Evolutionary conservation across 1,140 invertebrate species (phyloP), one percentile per base, ranked within the genome.

Genomic region (Centruroides sculpturatus): DNA sequence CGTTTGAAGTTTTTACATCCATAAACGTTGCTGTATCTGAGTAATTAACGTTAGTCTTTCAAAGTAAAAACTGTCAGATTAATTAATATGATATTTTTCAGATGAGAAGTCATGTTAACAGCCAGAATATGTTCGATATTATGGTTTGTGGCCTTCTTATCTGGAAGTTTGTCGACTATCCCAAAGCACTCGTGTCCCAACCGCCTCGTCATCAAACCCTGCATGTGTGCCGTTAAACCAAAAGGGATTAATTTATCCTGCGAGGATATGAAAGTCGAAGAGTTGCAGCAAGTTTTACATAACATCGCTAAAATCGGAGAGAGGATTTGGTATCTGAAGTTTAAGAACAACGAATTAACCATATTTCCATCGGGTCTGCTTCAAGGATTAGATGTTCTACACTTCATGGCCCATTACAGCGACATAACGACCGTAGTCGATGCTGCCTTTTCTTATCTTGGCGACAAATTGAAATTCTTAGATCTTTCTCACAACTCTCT

Each of bases 321-420:
- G 41, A 82, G 83, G 59, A 82, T 92, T 65, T 88, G 86, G 73
- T 92, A 92, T 73, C 74, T 92, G 57, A 90, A 89, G 69, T 72
- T 92, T 52, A 79, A 87, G n/a, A 87, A 89, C 73, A 90, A 89
- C 71, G 84, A 83, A 69, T 72, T 92, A 65, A 84, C 84, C 3
- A 89, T 88, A 73, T 76, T 92, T 52, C 86, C 87, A 50, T 84
- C 85, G 7, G 89, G 86, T 70, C 80, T 92, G 46, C 89, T 92
- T 71, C 77, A 89, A 23, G 87, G 87, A 6, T 75, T 92, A 66
- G 86, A 89, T 69, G 89, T 92, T 63, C 81, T 85, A 64, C 88
- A 92, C 69, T 77, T 92, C 8, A 89, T 87, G 36, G 87, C 91
- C 13, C 86, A 89, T 68, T 89, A 90, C 71, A 89, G 69, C 46